These are phyloP conservation scores for Melinaea menophilus DNA, from an alignment of 2,888 invertebrate genomes.

Conservation along the genomic window DNA sequence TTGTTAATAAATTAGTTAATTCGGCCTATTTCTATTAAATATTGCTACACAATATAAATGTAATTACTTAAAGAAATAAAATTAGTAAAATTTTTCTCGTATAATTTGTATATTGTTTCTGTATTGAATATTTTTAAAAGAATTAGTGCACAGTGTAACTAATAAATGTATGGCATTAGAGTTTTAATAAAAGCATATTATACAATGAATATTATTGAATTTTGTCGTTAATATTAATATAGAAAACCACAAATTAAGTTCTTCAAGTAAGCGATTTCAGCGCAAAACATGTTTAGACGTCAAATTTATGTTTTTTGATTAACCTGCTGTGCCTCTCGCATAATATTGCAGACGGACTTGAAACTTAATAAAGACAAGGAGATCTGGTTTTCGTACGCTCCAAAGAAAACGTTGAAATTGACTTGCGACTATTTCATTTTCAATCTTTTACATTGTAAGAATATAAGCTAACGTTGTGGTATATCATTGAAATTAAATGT, in stretches of 20 bases:
- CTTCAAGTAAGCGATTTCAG: slow-evolving; percentile 46
- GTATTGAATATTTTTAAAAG: too few species aligned
- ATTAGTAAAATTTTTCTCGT: too few species aligned
- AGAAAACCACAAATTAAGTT: slow-evolving; percentile 39
- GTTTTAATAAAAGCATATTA: too few species aligned
- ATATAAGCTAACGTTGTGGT: neutral
- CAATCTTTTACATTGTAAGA: slow-evolving; percentile 45
- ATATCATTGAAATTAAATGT: too few species aligned
- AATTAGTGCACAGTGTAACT: slow-evolving; percentile 24
- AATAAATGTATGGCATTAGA: slow-evolving; percentile 22
- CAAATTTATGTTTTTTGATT: slow-evolving; percentile 73
- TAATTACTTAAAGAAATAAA: too few species aligned
- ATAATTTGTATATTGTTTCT: too few species aligned
- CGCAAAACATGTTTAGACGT: slow-evolving; percentile 69
- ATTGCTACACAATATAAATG: too few species aligned
- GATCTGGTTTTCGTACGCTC: slow-evolving; percentile 67
- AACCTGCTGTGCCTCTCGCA: slow-evolving; percentile 67
- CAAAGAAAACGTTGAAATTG: slow-evolving; percentile 52
- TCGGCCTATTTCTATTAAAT: too few species aligned
- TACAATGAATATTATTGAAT: too few species aligned
- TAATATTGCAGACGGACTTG: slow-evolving; percentile 71
- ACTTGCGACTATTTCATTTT: slow-evolving; percentile 66
- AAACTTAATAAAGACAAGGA: slow-evolving; percentile 69
- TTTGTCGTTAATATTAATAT: slow-evolving; percentile 9
- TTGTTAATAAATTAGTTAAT: too few species aligned